phyloP scores from a whole-genome alignment of 2,113 vertebrate species.

The Cyphomyrus discorhynchus region DNA sequence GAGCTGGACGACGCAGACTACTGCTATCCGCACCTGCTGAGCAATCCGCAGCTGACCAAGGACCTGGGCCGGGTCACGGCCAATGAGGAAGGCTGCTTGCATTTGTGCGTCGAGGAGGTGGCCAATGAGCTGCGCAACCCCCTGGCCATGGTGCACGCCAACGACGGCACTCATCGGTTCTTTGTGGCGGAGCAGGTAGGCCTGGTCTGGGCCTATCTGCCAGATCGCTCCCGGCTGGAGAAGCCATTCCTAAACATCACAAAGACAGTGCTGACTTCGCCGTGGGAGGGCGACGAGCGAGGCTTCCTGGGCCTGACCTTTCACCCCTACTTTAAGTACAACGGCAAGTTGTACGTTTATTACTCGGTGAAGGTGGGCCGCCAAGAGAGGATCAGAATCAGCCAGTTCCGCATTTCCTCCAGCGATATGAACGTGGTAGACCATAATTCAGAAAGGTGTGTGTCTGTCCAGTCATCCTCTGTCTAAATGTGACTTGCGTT shows the following conservation, averaged over 20 bases:
- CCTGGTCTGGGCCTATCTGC: slow-evolving; percentile 86
- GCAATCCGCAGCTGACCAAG: slow-evolving; percentile 64
- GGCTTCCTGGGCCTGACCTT: slow-evolving; percentile 86
- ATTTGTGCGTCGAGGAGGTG: slow-evolving; percentile 82
- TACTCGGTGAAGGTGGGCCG: slow-evolving; percentile 77
- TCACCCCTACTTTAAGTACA: slow-evolving; percentile 79
- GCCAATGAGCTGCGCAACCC: slow-evolving; percentile 84
- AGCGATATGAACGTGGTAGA: slow-evolving; percentile 79
- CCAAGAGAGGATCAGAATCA: slow-evolving; percentile 85
- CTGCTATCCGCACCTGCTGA: slow-evolving; percentile 80
- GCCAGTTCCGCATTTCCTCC: slow-evolving; percentile 80
- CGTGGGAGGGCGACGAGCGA: slow-evolving; percentile 92
- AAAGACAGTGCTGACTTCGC: slow-evolving; percentile 77
- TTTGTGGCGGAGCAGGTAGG: slow-evolving; percentile 92
- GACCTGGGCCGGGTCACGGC: slow-evolving; percentile 74
- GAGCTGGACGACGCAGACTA: slow-evolving; percentile 78
- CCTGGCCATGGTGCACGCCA: slow-evolving; percentile 84
- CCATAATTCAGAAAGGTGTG: slow-evolving; percentile 77
- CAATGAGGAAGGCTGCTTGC: slow-evolving; percentile 73
- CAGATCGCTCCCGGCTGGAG: slow-evolving; percentile 67
- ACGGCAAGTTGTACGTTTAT: slow-evolving; percentile 83
- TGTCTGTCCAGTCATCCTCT: not conserved
- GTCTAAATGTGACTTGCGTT: not conserved
- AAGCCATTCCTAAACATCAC: slow-evolving; percentile 86
- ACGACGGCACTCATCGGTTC: slow-evolving; percentile 83